Base-by-base conservation (phyloP, 2,797 vertebrate genomes). In the Spea hammondii region DNA sequence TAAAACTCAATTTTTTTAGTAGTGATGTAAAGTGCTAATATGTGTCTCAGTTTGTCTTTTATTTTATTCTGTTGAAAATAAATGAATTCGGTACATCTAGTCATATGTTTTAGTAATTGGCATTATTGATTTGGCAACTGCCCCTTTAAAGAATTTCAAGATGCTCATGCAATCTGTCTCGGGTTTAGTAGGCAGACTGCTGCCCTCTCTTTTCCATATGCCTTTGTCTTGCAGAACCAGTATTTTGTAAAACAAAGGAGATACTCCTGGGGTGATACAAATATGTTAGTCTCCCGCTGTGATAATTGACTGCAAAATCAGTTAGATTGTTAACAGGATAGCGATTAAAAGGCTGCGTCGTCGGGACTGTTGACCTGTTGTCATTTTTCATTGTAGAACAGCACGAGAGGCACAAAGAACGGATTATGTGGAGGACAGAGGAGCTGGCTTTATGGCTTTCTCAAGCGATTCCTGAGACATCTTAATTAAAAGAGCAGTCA, bases 91-190 rank as follows among this genome's bases (percentile, higher is more conserved):
- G 70, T 49, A 49, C 6, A 78, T 72, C 70, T 70, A 44, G 60
- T 2, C 62, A 67, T 32, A 32, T 32, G 32, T 68, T 5, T 9
- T 68, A 48, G 4, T 54, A 46, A n/a, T 59, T 60, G 67, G 51
- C 79, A 80, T 66, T 5, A 64, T 68, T 76, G 74, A 81, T 81
- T 81, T 81, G 79, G 47, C 64, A 81, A 64, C 54, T 68, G 68
- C 49, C 70, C 62, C 49, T 46, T 76, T 17, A 46, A 62, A 62
- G 17, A 48, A 57, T 4, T 14, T 7, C 10, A 77, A 57, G 70
- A 76, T 77, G 74, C 64, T 64, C 46, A 14, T 67, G 54, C 69
- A 74, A 77, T 81, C 74, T 81, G 74, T 53, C 53, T 44, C 8
- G 10, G 4, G 3, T 54, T 59, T 54, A 1, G 8, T 44, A 72